Base-by-base conservation (phyloP, 2,797 vertebrate genomes). In the Rhynchonycteris naso region DNA sequence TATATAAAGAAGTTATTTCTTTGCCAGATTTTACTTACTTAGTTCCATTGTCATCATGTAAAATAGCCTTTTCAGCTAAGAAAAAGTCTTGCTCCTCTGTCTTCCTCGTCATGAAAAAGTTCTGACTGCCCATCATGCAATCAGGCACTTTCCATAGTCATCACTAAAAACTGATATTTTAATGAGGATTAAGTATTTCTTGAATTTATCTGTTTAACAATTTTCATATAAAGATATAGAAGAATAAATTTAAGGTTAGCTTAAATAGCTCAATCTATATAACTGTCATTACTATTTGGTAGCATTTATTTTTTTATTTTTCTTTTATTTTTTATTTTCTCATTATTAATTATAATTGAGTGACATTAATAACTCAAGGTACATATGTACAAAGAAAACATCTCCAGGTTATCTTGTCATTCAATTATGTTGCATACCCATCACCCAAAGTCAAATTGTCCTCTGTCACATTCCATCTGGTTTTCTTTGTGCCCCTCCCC, bases 191-290 rank as follows among this genome's bases (percentile, higher is more conserved):
- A 88, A 54, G 30, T 16, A 56, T 89, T 58, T 91, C 9, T 38
- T 66, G 13, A 28, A 61, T 52, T 88, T 88, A 66, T 26, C 26
- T 72, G 18, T 87, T 91, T 38, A 90, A 52, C 16, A 79, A 59
- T 74, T 87, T 80, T 94, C 63, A 50, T 35, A 52, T 30, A 52
- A 28, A 14, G 75, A 81, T 28, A 68, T n/a, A 81, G 22, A 68
- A 69, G 84, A 89, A n/a, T n/a, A 80, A 92, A 65, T 75, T 90
- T 92, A 90, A 38, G 9, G n/a, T 86, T 71, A 50, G 14, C 19
- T 71, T 88, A 35, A 85, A 56, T 61, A 91, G 66, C 28, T 80
- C 75, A 59, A n/a, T 90, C 24, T 75, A 61, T 50, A 56, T 63
- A 85, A 85, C 7, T 68, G 38, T 3, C 28, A 54, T 91, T 82